A percentile compares a stretch with the other conserved stretches of the same genome.
Conservation (phyloP, 2,113 vertebrate species). For the Calypte anna region DNA sequence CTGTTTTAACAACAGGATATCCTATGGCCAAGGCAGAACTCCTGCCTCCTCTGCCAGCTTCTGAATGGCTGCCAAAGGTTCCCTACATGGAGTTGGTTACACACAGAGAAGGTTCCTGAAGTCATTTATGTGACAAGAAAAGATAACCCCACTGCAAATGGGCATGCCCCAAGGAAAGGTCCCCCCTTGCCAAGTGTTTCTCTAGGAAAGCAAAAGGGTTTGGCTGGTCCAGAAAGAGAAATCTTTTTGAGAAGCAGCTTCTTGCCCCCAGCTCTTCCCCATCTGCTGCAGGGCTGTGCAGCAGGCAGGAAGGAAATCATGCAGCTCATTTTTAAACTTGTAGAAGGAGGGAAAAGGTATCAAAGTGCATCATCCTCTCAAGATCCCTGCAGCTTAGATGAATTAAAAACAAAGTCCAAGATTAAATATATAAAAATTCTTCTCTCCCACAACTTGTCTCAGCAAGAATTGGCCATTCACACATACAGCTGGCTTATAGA, state of each 20-base stretch:
- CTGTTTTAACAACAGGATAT: not conserved
- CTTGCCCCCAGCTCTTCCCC: not conserved
- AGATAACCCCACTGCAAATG: not conserved
- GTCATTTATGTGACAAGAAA: not conserved
- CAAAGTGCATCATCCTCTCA: not conserved
- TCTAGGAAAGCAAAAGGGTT: not conserved
- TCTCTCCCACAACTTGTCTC: not conserved
- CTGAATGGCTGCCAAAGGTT: not conserved
- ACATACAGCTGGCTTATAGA: not conserved
- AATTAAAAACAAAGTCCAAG: not conserved
- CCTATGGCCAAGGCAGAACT: not conserved
- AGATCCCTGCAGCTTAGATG: not conserved
- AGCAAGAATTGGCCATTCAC: not conserved
- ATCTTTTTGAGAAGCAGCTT: not conserved
- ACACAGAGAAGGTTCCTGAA: not conserved
- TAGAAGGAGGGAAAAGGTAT: not conserved
- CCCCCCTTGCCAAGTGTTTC: not conserved
- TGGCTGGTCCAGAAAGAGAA: not conserved
- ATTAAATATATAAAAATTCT: not conserved
- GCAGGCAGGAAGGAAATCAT: not conserved
- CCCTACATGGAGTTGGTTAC: not conserved
- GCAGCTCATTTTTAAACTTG: not conserved
- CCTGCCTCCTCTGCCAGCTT: not conserved
- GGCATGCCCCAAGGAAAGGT: not conserved
- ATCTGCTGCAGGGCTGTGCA: not conserved